Evolutionary conservation across 1,140 invertebrate species (phyloP), one percentile per base, ranked within the genome.

Genomic region (Atta texana): DNA sequence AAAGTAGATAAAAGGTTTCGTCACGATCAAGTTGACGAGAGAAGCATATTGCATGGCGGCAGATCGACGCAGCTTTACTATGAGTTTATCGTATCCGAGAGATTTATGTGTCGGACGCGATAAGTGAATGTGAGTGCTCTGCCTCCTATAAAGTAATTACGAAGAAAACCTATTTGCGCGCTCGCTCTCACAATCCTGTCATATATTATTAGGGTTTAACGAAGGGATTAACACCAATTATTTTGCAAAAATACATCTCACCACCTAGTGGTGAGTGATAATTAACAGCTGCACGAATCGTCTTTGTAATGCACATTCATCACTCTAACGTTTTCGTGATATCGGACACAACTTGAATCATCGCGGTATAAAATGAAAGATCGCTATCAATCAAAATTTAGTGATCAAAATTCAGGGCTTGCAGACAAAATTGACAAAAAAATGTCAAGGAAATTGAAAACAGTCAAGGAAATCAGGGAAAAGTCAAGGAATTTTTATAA

Each of bases 61-160:
- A 31, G 68, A 84, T 69, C 64, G 14, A 31, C 68, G 51, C 51
- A 51, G 53, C 44, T 51, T 66, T 66, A 31, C 34, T 39, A 4
- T 12, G 55, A 59, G 69, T 74, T 84, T 84, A 84, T 84, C 80
- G 55, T 16, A 72, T 74, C 80, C 6, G 31, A 21, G 55, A 82
- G 21, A 81, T 68, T 77, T 55, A 78, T 64, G 59, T 49, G 59
- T 77, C 71, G 31, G 44, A 53, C 18, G 49, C 61, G 82, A 85
- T 85, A 66, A 85, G 49, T 77, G 63, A 77, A 44, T 49, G 72
- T 21, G 82, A 69, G 3, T 21, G 24, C 6, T 63, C 44, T 44
- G 28, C 28, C 21, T 63, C 18, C 39, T 51, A 31, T 64, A 18
- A 77, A 28, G 82, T 34, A 77, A 85, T 85, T 85, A 66, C 21